Evolutionary conservation across 2,888 invertebrate genomes (phyloP).

Genomic region (Tupiocoris notatus): DNA sequence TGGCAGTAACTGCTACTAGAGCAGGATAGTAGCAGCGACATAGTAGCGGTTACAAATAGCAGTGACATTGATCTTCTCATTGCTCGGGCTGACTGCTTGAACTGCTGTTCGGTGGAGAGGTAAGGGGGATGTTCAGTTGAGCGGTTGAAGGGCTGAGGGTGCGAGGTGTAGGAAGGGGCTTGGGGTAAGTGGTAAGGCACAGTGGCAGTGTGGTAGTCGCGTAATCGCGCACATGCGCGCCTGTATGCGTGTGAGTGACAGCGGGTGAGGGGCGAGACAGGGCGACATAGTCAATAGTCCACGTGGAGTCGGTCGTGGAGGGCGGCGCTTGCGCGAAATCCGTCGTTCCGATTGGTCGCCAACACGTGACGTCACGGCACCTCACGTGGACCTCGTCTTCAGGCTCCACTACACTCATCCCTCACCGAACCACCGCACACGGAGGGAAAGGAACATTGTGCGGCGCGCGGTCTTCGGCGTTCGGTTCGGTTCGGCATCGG

Average conservation of each 20-base stretch:
- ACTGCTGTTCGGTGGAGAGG: not conserved
- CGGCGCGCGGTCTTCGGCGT: not conserved
- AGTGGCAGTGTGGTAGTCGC: not conserved
- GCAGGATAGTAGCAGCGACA: too few relatives aligned
- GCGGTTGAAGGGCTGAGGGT: not conserved
- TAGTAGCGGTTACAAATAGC: too few relatives aligned
- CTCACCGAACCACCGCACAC: not conserved
- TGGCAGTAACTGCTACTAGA: too few relatives aligned
- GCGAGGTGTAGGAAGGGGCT: not conserved
- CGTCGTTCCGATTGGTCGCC: not conserved
- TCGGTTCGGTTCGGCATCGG: not conserved
- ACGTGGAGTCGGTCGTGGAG: slow-evolving; percentile 25
- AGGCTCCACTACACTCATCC: not conserved
- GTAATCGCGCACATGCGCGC: not conserved
- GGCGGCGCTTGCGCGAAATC: slow-evolving; percentile 14
- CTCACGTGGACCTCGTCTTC: slow-evolving; percentile 16
- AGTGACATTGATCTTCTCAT: too few relatives aligned
- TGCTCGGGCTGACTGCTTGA: not conserved
- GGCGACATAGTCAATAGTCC: slow-evolving; percentile 30
- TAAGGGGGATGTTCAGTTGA: not conserved
- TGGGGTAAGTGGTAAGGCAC: not conserved
- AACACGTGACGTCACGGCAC: slow-evolving; percentile 8
- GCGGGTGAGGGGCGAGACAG: slow-evolving; percentile 24
- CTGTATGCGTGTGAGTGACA: not conserved
- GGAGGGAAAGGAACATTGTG: not conserved